Base-by-base conservation (phyloP, 2,113 vertebrate genomes). In the Haemorhous mexicanus region DNA sequence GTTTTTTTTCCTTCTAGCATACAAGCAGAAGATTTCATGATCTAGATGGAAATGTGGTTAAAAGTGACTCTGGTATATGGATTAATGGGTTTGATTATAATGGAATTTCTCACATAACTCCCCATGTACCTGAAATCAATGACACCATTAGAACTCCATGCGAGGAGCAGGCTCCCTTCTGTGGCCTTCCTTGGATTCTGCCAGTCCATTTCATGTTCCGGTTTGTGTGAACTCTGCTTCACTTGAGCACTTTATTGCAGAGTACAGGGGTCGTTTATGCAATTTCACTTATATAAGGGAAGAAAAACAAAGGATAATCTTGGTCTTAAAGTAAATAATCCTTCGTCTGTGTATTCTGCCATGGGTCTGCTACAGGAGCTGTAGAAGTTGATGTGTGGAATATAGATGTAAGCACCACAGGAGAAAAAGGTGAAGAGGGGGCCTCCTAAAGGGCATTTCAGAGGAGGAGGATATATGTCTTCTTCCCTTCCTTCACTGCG, bases 81-180 rank as follows among this genome's bases (percentile, higher is more conserved):
- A 98, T 99, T 90, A 99, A 99, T 98, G 99, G 98, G 66, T 99
- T 99, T 85, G 99, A 99, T 96, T 99, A 98, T 95, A 99, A 98
- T 7, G 99, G 98, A 72, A 98, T 99, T 83, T 98, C 98, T 90
- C 98, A 99, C 87, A 24, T 99, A 97, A 98, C 98, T 9, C 98
- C 99, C 20, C 95, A 98, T 74, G 69, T 99, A 63, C 99, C 99
- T 1, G 99, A 99, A 97, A 98, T 99, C 97, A 99, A 99, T 72
- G 98, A 99, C 41, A 98, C 97, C 30, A 96, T 99, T 77, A 98
- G 98, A 89, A 98, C 98, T 24, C 93, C 63, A 11, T 99, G 99
- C 8, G 98, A 98, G 32, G 98, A 98, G n/a, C 94, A 98, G 35
- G 98, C 98, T 6, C 99, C 99, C 14, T 99, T 99, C 96, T 99